Percentiles rank a stretch among this genome's conserved stretches.
phyloP scores from a whole-genome alignment of 2,888 invertebrate genomes.

The Tholera decimalis region DNA sequence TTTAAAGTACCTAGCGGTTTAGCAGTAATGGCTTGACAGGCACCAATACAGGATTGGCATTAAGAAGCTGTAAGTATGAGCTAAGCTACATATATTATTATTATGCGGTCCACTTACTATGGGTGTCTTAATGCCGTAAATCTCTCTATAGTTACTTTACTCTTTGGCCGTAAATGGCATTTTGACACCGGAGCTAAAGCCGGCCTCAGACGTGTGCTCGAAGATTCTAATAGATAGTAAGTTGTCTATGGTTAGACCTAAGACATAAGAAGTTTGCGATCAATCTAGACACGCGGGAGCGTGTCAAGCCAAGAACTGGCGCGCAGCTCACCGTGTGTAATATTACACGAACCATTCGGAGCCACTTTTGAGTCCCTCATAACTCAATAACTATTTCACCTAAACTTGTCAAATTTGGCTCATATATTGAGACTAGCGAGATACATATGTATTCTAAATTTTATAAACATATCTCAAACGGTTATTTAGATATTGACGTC shows the following conservation, averaged over 20 bases:
- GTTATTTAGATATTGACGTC: no score
- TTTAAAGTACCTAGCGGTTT: not conserved
- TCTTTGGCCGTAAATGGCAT: conserved; percentile 48
- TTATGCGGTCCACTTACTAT: conserved; percentile 19
- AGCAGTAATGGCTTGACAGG: not conserved
- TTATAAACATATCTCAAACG: no score
- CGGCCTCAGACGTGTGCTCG: conserved; percentile 18
- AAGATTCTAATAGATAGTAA: conserved; percentile 31
- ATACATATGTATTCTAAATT: no score
- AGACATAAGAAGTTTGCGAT: conserved; percentile 4
- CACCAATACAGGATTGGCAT: not conserved
- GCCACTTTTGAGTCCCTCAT: no score
- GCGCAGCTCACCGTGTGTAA: no score
- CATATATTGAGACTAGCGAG: no score
- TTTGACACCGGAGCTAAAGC: conserved; percentile 41
- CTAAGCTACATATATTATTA: conserved; percentile 9
- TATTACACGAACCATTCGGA: no score
- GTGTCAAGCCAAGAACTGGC: no score
- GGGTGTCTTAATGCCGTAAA: conserved; percentile 31
- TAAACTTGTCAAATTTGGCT: no score
- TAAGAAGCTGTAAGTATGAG: not conserved
- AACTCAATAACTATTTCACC: no score
- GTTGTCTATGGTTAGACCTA: conserved; percentile 19
- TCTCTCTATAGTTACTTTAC: no score
- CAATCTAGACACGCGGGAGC: no score